Conservation (phyloP, 1,140 invertebrate species). For the Diabrotica virgifera region DNA sequence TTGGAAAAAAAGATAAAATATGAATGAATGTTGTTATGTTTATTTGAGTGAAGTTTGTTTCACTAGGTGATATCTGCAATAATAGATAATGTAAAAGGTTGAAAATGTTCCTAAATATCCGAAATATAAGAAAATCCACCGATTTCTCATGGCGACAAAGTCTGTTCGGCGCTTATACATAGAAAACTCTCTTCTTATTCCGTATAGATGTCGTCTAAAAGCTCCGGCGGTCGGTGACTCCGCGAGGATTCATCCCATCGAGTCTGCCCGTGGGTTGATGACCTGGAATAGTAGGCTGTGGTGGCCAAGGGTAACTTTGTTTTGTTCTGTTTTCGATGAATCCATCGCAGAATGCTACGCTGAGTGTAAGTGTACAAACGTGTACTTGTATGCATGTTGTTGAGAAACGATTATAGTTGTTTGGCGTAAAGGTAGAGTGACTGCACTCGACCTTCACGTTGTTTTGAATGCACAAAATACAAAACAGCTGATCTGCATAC, state of each 20-base stretch:
- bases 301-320: constrained; percentile 30
- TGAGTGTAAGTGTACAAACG: neutral
- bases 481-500: neutral
- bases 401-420: neutral
- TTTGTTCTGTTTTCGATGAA: constrained; percentile 20
- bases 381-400: neutral
- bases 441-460: neutral
- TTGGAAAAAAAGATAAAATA: too few relatives aligned
- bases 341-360: neutral
- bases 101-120: too few relatives aligned
- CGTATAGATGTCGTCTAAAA: constrained; percentile 10
- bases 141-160: neutral
- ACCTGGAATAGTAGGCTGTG: constrained; percentile 32
- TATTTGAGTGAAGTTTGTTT: too few relatives aligned
- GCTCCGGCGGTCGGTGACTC: constrained; percentile 31
- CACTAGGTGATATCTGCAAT: too few relatives aligned
- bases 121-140: neutral
- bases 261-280: constrained; percentile 28
- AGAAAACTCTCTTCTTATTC: constrained; percentile 17
- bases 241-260: constrained; percentile 26
- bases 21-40: too few relatives aligned
- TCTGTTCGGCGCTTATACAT: neutral
- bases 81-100: too few relatives aligned
- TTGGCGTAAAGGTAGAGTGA: neutral
- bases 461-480: neutral